Conservation (phyloP, 2,797 vertebrate genomes). For the Lutjanus argentimaculatus region DNA sequence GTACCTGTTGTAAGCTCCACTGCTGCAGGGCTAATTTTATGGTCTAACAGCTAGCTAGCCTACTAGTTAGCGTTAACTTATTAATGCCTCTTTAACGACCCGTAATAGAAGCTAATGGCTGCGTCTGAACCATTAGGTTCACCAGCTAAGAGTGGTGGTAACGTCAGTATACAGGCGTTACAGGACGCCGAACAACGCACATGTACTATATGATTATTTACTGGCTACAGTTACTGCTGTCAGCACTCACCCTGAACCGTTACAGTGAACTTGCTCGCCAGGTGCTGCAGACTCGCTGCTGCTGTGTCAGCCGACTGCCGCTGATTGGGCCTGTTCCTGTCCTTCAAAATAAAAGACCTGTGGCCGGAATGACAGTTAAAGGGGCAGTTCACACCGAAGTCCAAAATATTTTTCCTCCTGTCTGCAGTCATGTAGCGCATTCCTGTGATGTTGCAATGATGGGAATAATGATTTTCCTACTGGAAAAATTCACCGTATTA, state of each 20-base stretch:
- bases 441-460: too few relatives aligned
- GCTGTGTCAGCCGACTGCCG: not conserved
- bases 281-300: too few relatives aligned
- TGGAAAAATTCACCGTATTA: too few relatives aligned
- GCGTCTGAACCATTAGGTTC: not conserved
- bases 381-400: too few relatives aligned
- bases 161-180: rapidly evolving
- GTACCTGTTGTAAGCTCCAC: not conserved
- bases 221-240: not conserved
- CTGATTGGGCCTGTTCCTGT: not conserved
- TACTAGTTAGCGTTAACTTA: not conserved
- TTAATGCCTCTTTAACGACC: not conserved
- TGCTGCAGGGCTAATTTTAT: not conserved
- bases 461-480: too few relatives aligned
- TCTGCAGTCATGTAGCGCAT: too few relatives aligned
- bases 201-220: too few relatives aligned
- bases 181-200: rapidly evolving
- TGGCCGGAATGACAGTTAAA: too few relatives aligned
- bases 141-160: not conserved
- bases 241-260: constrained; percentile 13
- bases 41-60: constrained; percentile 41
- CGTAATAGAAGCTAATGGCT: not conserved
- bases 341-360: constrained; percentile 57
- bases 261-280: not conserved
- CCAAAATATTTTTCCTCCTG: too few relatives aligned